Percentiles rank a stretch among this genome's conserved stretches.
These are phyloP conservation scores for Daphoenositta chrysoptera DNA, from an alignment of 2,113 vertebrate species.

Conservation along the genomic window DNA sequence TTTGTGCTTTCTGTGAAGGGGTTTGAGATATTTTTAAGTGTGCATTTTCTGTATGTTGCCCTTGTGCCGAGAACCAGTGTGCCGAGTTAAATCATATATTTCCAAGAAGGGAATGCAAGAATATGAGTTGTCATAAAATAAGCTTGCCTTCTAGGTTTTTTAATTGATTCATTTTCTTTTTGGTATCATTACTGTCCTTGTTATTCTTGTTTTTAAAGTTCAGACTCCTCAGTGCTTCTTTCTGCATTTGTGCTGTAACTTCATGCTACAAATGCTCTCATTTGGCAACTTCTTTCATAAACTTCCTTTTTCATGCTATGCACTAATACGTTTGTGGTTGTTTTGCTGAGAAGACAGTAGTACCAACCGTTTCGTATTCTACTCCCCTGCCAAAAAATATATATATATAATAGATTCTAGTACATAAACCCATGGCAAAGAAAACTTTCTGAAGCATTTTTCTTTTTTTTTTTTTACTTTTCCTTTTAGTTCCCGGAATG, in stretches of 20 bases:
- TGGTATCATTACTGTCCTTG: background rate
- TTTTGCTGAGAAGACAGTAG: background rate
- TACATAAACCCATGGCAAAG: background rate
- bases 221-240: background rate
- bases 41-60: background rate
- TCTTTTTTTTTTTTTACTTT: conserved; percentile 47
- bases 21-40: background rate
- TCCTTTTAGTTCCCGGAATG: conserved; percentile 88
- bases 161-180: background rate
- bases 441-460: conserved; percentile 8
- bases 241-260: background rate
- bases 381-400: background rate
- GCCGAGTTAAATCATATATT: background rate
- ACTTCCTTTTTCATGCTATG: background rate
- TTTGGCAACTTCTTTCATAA: background rate
- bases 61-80: background rate
- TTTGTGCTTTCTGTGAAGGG: background rate
- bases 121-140: background rate
- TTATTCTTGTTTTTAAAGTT: background rate
- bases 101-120: background rate
- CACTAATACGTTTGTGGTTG: background rate
- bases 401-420: background rate
- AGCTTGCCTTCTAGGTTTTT: background rate
- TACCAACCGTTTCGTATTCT: background rate
- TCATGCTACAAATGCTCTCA: background rate